Percentiles rank a stretch among this genome's conserved stretches.
These are phyloP conservation scores for Heliothis subflexa DNA, from an alignment of 1,140 invertebrate genomes.

Conservation along the genomic window DNA sequence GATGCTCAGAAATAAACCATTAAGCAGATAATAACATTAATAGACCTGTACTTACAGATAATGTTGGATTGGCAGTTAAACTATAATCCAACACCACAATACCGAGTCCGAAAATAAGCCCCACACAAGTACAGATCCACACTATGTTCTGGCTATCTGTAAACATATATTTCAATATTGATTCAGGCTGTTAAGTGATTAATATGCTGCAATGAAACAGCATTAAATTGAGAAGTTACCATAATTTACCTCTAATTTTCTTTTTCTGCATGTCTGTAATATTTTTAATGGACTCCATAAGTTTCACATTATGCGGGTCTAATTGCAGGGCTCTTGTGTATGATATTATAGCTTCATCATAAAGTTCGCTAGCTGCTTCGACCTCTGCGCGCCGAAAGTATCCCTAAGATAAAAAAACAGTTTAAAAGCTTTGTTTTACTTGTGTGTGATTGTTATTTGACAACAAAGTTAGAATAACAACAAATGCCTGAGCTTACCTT, in stretches of 20 bases:
- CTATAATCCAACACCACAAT: conserved; percentile 91
- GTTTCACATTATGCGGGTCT: conserved; percentile 89
- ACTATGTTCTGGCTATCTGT: conserved; percentile 91
- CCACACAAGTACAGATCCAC: conserved; percentile 91
- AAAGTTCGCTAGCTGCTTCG: conserved; percentile 90
- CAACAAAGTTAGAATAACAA: conserved; percentile 10
- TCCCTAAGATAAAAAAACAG: conserved; percentile 86
- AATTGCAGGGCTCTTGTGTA: conserved; percentile 90
- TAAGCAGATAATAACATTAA: background rate
- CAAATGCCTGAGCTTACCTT: conserved; percentile 87
- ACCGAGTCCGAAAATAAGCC: conserved; percentile 90
- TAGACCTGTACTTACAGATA: conserved; percentile 87
- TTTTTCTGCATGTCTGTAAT: conserved; percentile 88
- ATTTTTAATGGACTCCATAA: conserved; percentile 89
- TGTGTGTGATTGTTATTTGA: background rate
- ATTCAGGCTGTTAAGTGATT: no score
- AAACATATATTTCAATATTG: conserved; percentile 63
- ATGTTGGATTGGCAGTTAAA: conserved; percentile 89
- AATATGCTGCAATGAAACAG: no score
- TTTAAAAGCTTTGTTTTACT: background rate
- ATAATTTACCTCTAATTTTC: conserved; percentile 80
- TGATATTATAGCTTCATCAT: conserved; percentile 90
- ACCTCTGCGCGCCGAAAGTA: conserved; percentile 93
- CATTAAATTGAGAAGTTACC: background rate
- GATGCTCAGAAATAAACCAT: no score